phyloP scores from a whole-genome alignment of 53 echinoderm and acorn worm species.

The Stichopus horrens region DNA sequence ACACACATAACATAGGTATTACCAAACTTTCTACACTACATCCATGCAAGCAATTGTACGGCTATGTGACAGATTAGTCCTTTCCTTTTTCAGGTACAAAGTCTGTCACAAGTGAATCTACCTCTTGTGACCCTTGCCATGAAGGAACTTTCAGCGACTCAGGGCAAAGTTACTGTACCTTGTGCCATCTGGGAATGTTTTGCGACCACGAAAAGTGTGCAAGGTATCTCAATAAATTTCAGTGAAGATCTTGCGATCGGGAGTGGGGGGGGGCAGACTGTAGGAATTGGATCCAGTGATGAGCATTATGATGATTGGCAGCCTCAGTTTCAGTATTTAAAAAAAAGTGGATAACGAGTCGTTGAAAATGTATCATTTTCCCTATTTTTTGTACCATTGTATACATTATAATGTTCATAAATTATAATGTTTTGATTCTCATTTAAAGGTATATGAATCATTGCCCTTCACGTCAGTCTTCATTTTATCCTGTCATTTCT shows the following conservation, averaged over 20 bases:
- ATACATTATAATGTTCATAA: background rate
- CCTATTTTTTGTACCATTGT: background rate
- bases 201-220: conserved; percentile 32
- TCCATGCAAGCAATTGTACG: background rate
- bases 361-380: no score
- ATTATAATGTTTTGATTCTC: background rate
- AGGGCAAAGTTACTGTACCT: conserved; percentile 12
- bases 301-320: no score
- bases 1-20: no score
- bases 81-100: conserved; percentile 7
- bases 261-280: background rate
- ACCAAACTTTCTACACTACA: no score
- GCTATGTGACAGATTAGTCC: background rate
- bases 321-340: no score
- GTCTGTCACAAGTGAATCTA: conserved; percentile 3
- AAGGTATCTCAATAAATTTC: background rate
- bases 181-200: conserved; percentile 22
- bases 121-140: conserved; percentile 28
- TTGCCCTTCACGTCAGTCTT: background rate
- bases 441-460: background rate
- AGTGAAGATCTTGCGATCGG: no score
- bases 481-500: background rate
- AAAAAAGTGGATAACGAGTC: no score
- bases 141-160: conserved; percentile 7
- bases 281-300: no score